Base-by-base conservation (phyloP, 2,113 vertebrate genomes). In the Sinocyclocheilus rhinocerous region DNA sequence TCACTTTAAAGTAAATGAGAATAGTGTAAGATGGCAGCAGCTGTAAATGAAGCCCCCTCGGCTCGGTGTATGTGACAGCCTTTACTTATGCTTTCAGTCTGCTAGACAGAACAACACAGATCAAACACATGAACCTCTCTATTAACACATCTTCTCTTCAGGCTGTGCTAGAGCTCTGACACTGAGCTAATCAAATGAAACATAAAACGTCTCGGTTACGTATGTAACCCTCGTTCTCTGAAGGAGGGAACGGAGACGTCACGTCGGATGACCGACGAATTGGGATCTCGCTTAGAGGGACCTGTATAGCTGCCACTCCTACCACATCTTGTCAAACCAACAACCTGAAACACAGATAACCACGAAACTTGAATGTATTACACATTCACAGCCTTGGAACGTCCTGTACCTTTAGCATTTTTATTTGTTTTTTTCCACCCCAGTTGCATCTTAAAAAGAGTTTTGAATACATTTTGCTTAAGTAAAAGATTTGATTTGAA, bases 41-140 rank as follows among this genome's bases (percentile, higher is more conserved):
- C 81, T 91, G 91, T 94, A 94, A 93, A 95, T 93, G 92, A 94
- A 94, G 92, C 89, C 88, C 93, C 87, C 90, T 90, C 88, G 83
- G 88, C 90, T 83, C 84, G 85, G 88, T 89, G 91, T 81, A 88
- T 84, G 89, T 93, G 93, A 94, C 94, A 91, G 92, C 87, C 90
- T 90, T 93, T 92, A 91, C 89, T 92, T 93, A 91, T 91, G 91
- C 91, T 87, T 91, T 91, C 92, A 90, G 88, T 91, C 91, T 87
- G 84, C 90, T 87, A 90, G 93, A 92, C 92, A 93, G 91, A 93
- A 92, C 90, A 92, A 92, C 90, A 93, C 90, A 86, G 89, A 87
- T 91, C 83, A 84, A 90, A 88, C 22, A 76, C 90, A 91, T 89
- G 88, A 42, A 72, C 85, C 89, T 92, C 83, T 20, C 52, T 70